Conservation (phyloP, 35 echinoderm and acorn worm genomes). For the Ophiothrix spiculata region DNA sequence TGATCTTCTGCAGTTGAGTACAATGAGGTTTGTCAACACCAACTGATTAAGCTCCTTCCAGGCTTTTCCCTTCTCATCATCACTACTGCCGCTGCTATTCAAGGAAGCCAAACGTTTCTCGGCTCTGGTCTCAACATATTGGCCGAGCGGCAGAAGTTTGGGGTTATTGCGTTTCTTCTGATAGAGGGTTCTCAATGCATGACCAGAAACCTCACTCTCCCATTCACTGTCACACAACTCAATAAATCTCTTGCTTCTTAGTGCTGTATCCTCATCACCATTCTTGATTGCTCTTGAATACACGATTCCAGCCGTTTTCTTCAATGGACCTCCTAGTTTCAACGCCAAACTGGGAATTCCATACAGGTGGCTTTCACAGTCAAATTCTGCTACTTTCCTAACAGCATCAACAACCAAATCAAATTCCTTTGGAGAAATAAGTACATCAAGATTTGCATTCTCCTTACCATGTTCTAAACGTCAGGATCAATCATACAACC, state of each 20-base stretch:
- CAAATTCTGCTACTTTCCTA: not conserved
- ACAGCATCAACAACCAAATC: not conserved
- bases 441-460: not conserved
- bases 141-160: not conserved
- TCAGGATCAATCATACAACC: no score
- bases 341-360: not conserved
- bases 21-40: conserved; percentile 54
- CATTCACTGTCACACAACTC: not conserved
- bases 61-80: conserved; percentile 2
- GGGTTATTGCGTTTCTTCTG: not conserved
- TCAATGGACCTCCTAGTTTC: not conserved
- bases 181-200: not conserved
- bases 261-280: not conserved
- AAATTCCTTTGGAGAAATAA: not conserved
- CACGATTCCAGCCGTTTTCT: not conserved
- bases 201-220: not conserved
- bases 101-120: not conserved
- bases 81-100: not conserved
- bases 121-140: not conserved
- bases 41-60: conserved; percentile 53
- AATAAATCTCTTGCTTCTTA: not conserved
- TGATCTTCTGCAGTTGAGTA: conserved; percentile 61
- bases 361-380: not conserved
- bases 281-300: not conserved
- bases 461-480: no score